These are phyloP conservation scores for Stigmatopora nigra DNA, from an alignment of 2,113 vertebrate species.

Conservation along the genomic window DNA sequence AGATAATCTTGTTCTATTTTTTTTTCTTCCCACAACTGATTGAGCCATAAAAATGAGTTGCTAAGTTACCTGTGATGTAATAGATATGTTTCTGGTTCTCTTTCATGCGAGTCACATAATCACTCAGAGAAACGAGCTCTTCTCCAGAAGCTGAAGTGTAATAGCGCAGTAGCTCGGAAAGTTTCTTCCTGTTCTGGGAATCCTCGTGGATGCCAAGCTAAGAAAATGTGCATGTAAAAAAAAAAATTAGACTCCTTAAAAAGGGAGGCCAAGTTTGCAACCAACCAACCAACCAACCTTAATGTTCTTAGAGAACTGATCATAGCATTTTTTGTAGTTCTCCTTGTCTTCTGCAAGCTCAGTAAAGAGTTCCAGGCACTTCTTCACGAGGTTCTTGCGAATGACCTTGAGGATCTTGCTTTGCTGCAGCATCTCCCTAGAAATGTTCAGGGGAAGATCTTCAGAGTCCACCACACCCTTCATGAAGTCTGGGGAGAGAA, in stretches of 20 bases:
- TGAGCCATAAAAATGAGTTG: neutral
- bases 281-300: slow-evolving; percentile 72
- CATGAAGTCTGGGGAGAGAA: slow-evolving; percentile 78
- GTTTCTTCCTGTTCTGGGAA: slow-evolving; percentile 91
- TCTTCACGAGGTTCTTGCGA: slow-evolving; percentile 95
- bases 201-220: slow-evolving; percentile 98
- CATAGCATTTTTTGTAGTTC: slow-evolving; percentile 94
- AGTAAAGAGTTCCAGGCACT: slow-evolving; percentile 89
- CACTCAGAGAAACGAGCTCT: slow-evolving; percentile 93
- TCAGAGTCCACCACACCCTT: slow-evolving; percentile 95
- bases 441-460: slow-evolving; percentile 93
- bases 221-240: neutral
- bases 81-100: slow-evolving; percentile 97
- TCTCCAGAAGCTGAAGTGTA: slow-evolving; percentile 91
- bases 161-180: slow-evolving; percentile 86
- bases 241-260: neutral
- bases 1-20: neutral
- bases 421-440: slow-evolving; percentile 93
- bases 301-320: slow-evolving; percentile 97
- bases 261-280: neutral
- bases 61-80: slow-evolving; percentile 85
- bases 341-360: slow-evolving; percentile 92
- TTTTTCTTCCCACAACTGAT: neutral
- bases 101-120: slow-evolving; percentile 94
- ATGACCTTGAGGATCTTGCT: slow-evolving; percentile 98